A percentile compares a stretch with the other conserved stretches of the same genome.
Conservation (phyloP, 2,888 invertebrate genomes). For the Eumacrocentrus americanus region DNA sequence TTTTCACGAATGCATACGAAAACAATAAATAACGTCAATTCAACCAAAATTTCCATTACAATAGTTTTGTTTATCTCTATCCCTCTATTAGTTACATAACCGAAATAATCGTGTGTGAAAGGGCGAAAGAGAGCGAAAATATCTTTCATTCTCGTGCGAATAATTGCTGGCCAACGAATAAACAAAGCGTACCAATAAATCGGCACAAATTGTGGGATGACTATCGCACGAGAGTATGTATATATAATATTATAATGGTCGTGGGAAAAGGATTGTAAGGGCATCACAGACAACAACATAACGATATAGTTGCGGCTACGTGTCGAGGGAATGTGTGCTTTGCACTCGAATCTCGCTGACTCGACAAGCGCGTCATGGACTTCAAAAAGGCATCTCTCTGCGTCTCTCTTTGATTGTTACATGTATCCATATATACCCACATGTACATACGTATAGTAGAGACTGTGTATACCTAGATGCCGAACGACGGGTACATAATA, state of each 20-base stretch:
- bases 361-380: conserved; percentile 18
- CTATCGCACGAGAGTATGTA: too few relatives aligned
- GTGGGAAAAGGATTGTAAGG: conserved; percentile 14
- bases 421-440: not conserved
- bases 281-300: too few relatives aligned
- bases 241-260: conserved; percentile 13
- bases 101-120: not conserved
- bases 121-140: not conserved
- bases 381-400: conserved; percentile 14
- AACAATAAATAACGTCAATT: too few relatives aligned
- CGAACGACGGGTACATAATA: too few relatives aligned
- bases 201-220: not conserved
- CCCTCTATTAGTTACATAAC: too few relatives aligned
- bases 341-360: conserved; percentile 27
- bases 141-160: not conserved
- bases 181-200: conserved; percentile 5
- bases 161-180: not conserved
- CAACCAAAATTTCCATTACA: too few relatives aligned
- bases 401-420: conserved; percentile 12
- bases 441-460: not conserved
- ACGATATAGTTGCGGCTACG: too few relatives aligned
- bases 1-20: too few relatives aligned
- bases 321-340: conserved; percentile 23
- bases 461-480: not conserved
- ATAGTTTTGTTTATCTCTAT: too few relatives aligned